Base-by-base conservation (phyloP, 2,888 invertebrate genomes). In the Rhodophaea formosa region DNA sequence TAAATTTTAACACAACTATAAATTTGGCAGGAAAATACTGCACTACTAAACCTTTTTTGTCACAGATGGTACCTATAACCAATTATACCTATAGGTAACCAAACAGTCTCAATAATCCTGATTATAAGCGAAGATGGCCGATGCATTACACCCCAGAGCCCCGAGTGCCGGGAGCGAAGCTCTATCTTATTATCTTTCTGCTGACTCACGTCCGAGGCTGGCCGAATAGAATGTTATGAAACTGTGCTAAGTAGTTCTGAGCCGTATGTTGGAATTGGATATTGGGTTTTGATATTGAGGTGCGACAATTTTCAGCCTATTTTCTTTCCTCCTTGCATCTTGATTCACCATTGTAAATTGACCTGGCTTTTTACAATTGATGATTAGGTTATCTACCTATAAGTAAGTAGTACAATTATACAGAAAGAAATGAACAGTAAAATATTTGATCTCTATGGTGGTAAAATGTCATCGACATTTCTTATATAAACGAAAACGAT, bases 171-270 rank as follows among this genome's bases (percentile, higher is more conserved):
- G 46, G 23, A 23, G 62, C 62, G 63, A 65, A 67, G 65, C 72
- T 75, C 71, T 61, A 68, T 71, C 70, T 76, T 80, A 82, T 83
- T 83, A 81, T 74, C 69, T 80, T 82, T 79, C 65, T 64, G 81
- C 77, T 82, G 80, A 81, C 75, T 69, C 23, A 23, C 63, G 69
- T 63, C 59, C 59, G 52, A 55, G 55, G 59, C 58, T 52, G 56
- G 56, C 58, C 61, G 47, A 43, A 32, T 39, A 30, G 55, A 52
- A 58, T 58, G 53, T 59, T 61, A 61, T 59, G 61, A 61, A 60
- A 44, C 35, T 45, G 44, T 53, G 30, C 56, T 23, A 57, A 46
- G 47, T 43, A 14, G n/a, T 16, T 15, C 17, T 6, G 30, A 35
- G 35, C 17, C 10, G 12, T 23, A 23, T 23, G 23, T 23, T 23